Base-by-base conservation (phyloP, 2,797 vertebrate genomes). In the Vespertilio murinus region DNA sequence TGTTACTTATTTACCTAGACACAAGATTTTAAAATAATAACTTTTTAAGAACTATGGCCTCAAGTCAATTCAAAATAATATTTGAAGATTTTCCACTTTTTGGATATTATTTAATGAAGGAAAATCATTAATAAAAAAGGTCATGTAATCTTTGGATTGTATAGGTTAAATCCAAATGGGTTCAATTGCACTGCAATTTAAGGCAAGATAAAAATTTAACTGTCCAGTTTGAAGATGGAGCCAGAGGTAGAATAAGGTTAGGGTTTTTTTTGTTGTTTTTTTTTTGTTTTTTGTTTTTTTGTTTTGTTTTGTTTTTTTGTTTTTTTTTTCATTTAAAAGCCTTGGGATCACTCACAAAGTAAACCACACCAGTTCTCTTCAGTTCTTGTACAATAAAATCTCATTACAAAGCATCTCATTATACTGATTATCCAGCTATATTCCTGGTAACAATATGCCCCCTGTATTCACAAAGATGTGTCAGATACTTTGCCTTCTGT, bases 381-480 rank as follows among this genome's bases (percentile, higher is more conserved):
- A 35, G 67, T 82, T 96, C 87, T 88, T 96, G 14, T 42, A 88
- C 18, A 87, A 87, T 70, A 91, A 93, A 93, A 78, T 64, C 84
- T 87, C 93, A 87, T 88, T 92, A 94, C 71, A 95, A 91, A 89
- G n/a, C 64, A 94, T 74, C 64, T 91, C 67, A 75, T 94, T 96
- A 90, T 40, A 83, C 56, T 82, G 85, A 85, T 92, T 74, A 92
- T 75, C 74, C 74, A 89, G 42, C 95, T 90, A 75, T 79, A 80
- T 40, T 94, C 69, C 74, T 80, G 22, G 75, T 92, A 70, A 95
- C 78, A 94, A 61, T 91, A 85, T 92, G 17, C 54, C 35, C 40
- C 28, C 47, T 88, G 30, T 82, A 61, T 56, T 74, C 49, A 86
- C 38, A 90, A 94, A 94, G 79, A 91, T 64, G 10, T 61, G 91